Conservation (phyloP, 2,888 invertebrate species). For the Abscondita cerata region DNA sequence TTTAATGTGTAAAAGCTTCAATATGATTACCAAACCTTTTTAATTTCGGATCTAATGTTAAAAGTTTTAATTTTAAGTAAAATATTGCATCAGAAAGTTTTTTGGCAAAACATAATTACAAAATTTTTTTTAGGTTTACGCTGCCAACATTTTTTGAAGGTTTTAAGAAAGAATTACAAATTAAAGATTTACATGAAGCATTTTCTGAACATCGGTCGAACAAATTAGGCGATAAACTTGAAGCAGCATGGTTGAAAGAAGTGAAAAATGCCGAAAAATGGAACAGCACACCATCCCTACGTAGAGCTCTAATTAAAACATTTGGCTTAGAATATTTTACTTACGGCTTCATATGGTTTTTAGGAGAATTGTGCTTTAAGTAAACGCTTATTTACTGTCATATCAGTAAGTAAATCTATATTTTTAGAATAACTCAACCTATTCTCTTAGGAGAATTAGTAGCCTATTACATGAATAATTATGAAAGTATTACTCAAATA, state of each 20-base stretch:
- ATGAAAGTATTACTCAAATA: slow-evolving; percentile 48
- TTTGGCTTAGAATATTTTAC: slow-evolving; percentile 68
- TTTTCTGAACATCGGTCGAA: slow-evolving; percentile 73
- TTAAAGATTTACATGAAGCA: slow-evolving; percentile 71
- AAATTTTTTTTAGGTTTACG: slow-evolving; percentile 69
- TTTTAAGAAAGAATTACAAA: slow-evolving; percentile 69
- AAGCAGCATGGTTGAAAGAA: slow-evolving; percentile 69
- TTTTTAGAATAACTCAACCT: no score
- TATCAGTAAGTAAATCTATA: slow-evolving; percentile 58
- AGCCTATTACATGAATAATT: slow-evolving; percentile 64
- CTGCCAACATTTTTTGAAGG: slow-evolving; percentile 73
- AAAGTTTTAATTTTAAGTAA: no score
- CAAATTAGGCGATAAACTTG: slow-evolving; percentile 67
- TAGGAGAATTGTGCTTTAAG: no score
- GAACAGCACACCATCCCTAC: slow-evolving; percentile 65
- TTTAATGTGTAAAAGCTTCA: no score
- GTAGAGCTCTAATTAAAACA: slow-evolving; percentile 65
- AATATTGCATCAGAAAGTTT: no score
- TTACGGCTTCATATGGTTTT: no score
- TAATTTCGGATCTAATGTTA: no score
- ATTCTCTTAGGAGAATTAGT: slow-evolving; percentile 71
- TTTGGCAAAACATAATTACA: no score
- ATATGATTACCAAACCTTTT: no score
- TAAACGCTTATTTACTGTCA: slow-evolving; percentile 7
- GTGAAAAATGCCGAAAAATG: slow-evolving; percentile 55